A percentile compares a stretch with the other conserved stretches of the same genome.
phyloP scores from a whole-genome alignment of 30 jellyfish, hydroid and myxozoan genomes.

The Nemopilema nomurai region DNA sequence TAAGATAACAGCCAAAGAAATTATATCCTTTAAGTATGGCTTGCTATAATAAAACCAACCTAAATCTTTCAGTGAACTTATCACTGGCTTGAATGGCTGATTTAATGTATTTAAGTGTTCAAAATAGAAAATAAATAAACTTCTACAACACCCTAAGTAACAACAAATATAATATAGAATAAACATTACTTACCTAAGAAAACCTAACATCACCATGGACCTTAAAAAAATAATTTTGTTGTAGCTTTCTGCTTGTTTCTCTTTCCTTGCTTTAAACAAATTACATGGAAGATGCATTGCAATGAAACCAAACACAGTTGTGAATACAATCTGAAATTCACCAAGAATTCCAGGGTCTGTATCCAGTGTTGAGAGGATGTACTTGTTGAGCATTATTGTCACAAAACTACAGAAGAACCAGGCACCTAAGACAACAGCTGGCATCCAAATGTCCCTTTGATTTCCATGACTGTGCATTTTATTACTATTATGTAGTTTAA shows the following conservation, averaged over 20 bases:
- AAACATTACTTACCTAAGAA: conserved; percentile 72
- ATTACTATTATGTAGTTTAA: not conserved
- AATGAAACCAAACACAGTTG: conserved; percentile 90
- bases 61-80: too few relatives aligned
- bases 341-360: conserved; percentile 95
- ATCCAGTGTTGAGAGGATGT: conserved; percentile 76
- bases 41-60: too few relatives aligned
- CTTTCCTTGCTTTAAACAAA: conserved; percentile 7
- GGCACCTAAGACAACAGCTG: conserved; percentile 67
- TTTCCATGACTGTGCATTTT: conserved; percentile 23
- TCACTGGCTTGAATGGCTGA: too few relatives aligned
- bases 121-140: not conserved
- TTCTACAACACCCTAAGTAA: conserved; percentile 13
- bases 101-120: too few relatives aligned
- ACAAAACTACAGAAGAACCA: conserved; percentile 95
- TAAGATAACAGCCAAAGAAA: too few relatives aligned
- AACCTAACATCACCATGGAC: conserved; percentile 88
- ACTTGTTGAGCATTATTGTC: conserved; percentile 84
- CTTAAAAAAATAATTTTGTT: conserved; percentile 56
- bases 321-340: conserved; percentile 86
- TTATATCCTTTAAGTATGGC: too few relatives aligned
- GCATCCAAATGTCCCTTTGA: conserved; percentile 53
- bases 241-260: conserved; percentile 11
- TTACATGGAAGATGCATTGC: conserved; percentile 91
- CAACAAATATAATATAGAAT: not conserved